phyloP scores from a whole-genome alignment of 2,888 invertebrate species.

The Ormia ochracea region DNA sequence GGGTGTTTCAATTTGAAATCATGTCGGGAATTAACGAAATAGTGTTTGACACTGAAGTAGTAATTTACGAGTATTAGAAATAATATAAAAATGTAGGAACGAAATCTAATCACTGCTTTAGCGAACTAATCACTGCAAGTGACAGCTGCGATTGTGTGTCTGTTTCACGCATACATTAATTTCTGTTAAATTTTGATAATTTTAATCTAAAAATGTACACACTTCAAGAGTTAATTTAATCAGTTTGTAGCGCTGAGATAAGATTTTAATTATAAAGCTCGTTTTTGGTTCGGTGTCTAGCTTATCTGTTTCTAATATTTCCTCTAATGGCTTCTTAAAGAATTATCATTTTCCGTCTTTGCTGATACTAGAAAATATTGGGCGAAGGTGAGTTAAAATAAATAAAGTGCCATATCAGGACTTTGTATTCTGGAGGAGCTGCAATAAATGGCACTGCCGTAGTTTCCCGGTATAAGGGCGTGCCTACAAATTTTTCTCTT shows the following conservation, averaged over 20 bases:
- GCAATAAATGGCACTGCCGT: too few relatives aligned
- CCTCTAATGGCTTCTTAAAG: neutral
- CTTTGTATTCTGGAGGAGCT: too few relatives aligned
- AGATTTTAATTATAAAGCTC: constrained; percentile 4
- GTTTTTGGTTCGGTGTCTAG: neutral
- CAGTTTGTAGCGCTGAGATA: neutral
- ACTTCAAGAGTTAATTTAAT: neutral
- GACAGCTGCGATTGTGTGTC: neutral
- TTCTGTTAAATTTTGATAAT: neutral
- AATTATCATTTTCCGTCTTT: too few relatives aligned
- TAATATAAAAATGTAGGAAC: neutral
- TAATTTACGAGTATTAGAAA: neutral
- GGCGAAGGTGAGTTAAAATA: too few relatives aligned
- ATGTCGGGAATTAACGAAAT: neutral
- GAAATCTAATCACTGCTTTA: constrained; percentile 1
- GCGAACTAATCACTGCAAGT: neutral
- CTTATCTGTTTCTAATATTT: neutral
- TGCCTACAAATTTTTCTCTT: too few relatives aligned
- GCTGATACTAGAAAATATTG: too few relatives aligned
- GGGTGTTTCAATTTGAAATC: neutral
- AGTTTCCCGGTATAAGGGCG: too few relatives aligned
- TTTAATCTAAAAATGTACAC: neutral
- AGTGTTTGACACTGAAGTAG: neutral
- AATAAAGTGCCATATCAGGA: too few relatives aligned
- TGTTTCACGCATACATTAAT: neutral